phyloP scores from a whole-genome alignment of 2,888 invertebrate species.

The Aplocera efformata region DNA sequence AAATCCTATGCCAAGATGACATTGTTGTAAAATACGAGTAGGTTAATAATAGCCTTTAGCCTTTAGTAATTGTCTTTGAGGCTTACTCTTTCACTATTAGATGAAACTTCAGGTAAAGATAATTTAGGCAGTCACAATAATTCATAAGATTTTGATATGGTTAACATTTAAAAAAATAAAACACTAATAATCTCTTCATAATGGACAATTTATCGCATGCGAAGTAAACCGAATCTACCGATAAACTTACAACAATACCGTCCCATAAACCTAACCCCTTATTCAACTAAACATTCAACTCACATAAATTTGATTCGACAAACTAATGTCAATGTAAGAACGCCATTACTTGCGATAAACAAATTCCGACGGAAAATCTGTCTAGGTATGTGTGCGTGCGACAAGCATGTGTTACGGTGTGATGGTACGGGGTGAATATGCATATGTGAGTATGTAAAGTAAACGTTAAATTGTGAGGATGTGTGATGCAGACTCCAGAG shows the following conservation, averaged over 20 bases:
- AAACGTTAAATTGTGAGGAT: slow-evolving; percentile 75
- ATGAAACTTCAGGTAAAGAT: no score
- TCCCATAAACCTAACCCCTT: slow-evolving; percentile 74
- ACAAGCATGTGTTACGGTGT: slow-evolving; percentile 26
- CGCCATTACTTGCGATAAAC: slow-evolving; percentile 74
- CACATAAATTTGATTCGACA: slow-evolving; percentile 78
- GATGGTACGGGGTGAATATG: slow-evolving; percentile 67
- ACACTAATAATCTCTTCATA: no score
- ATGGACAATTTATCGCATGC: slow-evolving; percentile 42
- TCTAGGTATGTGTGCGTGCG: slow-evolving; percentile 29
- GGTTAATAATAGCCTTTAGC: no score
- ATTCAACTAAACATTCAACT: slow-evolving; percentile 75
- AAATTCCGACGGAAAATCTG: slow-evolving; percentile 61
- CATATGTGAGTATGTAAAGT: slow-evolving; percentile 79
- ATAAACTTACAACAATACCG: slow-evolving; percentile 55
- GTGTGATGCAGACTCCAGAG: slow-evolving; percentile 75
- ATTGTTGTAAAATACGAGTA: no score
- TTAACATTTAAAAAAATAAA: no score
- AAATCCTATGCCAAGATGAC: no score
- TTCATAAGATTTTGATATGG: no score
- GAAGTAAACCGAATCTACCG: slow-evolving; percentile 43
- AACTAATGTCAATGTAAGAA: slow-evolving; percentile 80
- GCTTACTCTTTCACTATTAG: no score
- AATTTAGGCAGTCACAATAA: no score
- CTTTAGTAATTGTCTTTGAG: no score